Conservation (phyloP, 2,113 vertebrate species). For the Australoheros scitulus region DNA sequence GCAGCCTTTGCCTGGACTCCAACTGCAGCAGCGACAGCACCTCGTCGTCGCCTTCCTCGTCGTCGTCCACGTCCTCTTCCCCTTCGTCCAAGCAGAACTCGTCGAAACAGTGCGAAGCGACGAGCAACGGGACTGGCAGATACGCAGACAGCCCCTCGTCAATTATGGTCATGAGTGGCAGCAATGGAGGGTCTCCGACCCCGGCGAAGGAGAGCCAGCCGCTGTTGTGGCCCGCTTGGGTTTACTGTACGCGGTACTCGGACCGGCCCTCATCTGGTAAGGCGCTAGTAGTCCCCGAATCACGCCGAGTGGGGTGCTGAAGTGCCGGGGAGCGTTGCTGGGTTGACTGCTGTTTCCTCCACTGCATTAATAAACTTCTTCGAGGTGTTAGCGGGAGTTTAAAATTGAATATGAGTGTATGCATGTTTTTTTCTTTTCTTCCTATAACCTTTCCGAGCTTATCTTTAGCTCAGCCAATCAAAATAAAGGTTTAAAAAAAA, state of each 20-base stretch:
- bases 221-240: slow-evolving; percentile 96
- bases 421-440: background rate
- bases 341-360: background rate
- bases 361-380: background rate
- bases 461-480: background rate
- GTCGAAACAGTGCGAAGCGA: slow-evolving; percentile 79
- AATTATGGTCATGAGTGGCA: slow-evolving; percentile 85
- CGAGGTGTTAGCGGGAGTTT: background rate
- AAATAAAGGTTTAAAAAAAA: background rate
- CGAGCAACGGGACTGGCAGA: slow-evolving; percentile 82
- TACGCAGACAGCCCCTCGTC: slow-evolving; percentile 87
- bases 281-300: slow-evolving; percentile 76
- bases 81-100: slow-evolving; percentile 79
- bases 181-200: slow-evolving; percentile 80
- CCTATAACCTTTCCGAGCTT: background rate
- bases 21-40: slow-evolving; percentile 89
- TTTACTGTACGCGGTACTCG: slow-evolving; percentile 97
- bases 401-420: background rate
- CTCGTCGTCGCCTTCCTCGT: slow-evolving; percentile 80
- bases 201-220: slow-evolving; percentile 83
- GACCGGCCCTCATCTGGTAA: slow-evolving; percentile 99
- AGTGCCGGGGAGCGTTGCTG: background rate
- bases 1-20: slow-evolving; percentile 85
- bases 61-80: slow-evolving; percentile 74
- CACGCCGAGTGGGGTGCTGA: background rate